These are phyloP conservation scores for Onychomys arenicola DNA, from an alignment of 2,797 vertebrate species.

Conservation along the genomic window DNA sequence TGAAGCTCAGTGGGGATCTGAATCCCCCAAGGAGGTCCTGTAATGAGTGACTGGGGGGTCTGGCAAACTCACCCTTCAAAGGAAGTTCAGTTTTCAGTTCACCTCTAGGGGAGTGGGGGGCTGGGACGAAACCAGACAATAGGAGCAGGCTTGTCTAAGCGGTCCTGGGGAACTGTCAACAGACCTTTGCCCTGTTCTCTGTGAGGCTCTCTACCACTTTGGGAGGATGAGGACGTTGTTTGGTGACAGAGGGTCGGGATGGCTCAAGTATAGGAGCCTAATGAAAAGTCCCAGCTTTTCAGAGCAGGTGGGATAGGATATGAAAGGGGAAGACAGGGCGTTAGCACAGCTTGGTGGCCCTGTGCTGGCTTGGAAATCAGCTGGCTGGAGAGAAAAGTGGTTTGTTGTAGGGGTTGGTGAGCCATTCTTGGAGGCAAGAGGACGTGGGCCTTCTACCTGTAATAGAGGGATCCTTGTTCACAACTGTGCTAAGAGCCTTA, in stretches of 20 bases:
- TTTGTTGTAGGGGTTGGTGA: background rate
- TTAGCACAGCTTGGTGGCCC: fast-evolving
- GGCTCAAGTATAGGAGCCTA: background rate
- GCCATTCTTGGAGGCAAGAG: background rate
- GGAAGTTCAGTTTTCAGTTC: background rate
- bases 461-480: background rate
- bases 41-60: background rate
- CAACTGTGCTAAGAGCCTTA: background rate
- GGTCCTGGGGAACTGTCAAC: background rate
- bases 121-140: background rate
- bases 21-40: background rate
- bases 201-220: background rate
- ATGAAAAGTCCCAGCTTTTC: background rate
- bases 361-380: background rate
- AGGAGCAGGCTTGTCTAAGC: background rate
- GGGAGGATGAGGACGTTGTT: background rate
- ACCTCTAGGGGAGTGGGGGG: background rate
- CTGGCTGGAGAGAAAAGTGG: background rate
- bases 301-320: background rate
- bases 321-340: background rate
- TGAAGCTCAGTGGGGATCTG: background rate
- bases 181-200: background rate
- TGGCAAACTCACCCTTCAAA: background rate
- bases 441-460: background rate
- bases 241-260: background rate